These are phyloP conservation scores for Kudoa iwatai DNA, from an alignment of 30 jellyfish, hydroid and myxozoan genomes.

Conservation along the genomic window DNA sequence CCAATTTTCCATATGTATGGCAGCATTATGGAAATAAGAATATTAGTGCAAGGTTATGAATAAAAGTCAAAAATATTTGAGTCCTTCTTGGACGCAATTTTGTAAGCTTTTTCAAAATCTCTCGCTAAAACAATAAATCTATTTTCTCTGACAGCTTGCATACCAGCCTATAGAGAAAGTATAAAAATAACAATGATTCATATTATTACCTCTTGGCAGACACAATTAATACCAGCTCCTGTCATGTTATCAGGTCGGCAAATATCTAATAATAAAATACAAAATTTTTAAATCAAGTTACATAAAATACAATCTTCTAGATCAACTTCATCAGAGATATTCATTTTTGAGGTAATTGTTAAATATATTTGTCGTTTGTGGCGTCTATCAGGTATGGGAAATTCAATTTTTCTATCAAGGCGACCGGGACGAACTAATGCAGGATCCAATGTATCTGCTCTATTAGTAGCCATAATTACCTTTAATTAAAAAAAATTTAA, in stretches of 20 bases:
- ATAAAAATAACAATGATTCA: no score
- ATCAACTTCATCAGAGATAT: slow-evolving; percentile 71
- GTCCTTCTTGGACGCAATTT: slow-evolving; percentile 45
- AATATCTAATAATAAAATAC: no score
- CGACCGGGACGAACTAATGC: slow-evolving; percentile 78
- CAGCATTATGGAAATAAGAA: no score
- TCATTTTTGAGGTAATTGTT: slow-evolving; percentile 58
- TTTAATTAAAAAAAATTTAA: no score
- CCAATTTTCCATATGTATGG: no score
- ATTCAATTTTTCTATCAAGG: slow-evolving; percentile 54
- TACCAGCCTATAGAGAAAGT: slow-evolving; percentile 42
- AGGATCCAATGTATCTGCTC: slow-evolving; percentile 86
- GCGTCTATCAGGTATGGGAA: slow-evolving; percentile 83
- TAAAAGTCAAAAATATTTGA: no score
- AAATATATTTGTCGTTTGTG: slow-evolving; percentile 45
- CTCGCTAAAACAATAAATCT: slow-evolving; percentile 48
- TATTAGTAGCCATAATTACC: slow-evolving; percentile 84
- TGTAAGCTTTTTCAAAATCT: slow-evolving; percentile 83
- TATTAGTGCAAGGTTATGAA: no score
- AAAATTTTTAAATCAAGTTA: no score
- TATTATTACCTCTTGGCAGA: slow-evolving; percentile 32
- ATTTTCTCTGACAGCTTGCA: slow-evolving; percentile 87
- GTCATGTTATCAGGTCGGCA: slow-evolving; percentile 64
- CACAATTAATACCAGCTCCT: slow-evolving; percentile 76
- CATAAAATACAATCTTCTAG: slow-evolving; percentile 70